phyloP scores from a whole-genome alignment of 2,113 vertebrate species.

The Strix aluco region DNA sequence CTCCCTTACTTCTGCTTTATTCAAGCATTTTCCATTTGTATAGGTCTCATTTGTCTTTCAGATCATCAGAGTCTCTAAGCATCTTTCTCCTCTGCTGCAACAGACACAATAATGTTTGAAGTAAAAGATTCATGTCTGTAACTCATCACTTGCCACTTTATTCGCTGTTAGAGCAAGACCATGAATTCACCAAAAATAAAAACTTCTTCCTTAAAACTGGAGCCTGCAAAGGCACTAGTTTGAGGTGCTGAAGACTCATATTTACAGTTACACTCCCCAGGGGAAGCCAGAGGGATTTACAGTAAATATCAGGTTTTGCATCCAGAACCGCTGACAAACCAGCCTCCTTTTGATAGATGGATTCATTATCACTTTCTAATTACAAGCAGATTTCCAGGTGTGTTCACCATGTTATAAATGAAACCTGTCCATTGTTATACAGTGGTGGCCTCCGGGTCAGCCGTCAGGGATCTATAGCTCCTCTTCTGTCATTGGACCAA shows the following conservation, averaged over 20 bases:
- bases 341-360: slow-evolving; percentile 80
- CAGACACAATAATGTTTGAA: slow-evolving; percentile 24
- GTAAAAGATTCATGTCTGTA: slow-evolving; percentile 33
- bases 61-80: not conserved
- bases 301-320: slow-evolving; percentile 36
- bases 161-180: not conserved
- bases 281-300: slow-evolving; percentile 28
- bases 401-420: slow-evolving; percentile 79
- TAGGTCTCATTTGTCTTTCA: slow-evolving; percentile 44
- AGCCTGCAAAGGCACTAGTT: not conserved
- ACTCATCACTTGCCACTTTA: slow-evolving; percentile 4
- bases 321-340: slow-evolving; percentile 66
- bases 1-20: not conserved
- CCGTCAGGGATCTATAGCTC: slow-evolving; percentile 71
- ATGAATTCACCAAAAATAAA: not conserved
- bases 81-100: slow-evolving; percentile 16
- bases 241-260: not conserved
- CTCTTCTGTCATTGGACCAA: slow-evolving; percentile 72
- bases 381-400: slow-evolving; percentile 86
- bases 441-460: slow-evolving; percentile 48
- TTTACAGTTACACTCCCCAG: not conserved
- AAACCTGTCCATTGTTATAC: slow-evolving; percentile 62
- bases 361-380: slow-evolving; percentile 88
- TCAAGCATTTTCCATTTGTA: not conserved
- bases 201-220: not conserved